These are phyloP conservation scores for Rhizomys pruinosus DNA, from an alignment of 2,113 vertebrate species.

Conservation along the genomic window DNA sequence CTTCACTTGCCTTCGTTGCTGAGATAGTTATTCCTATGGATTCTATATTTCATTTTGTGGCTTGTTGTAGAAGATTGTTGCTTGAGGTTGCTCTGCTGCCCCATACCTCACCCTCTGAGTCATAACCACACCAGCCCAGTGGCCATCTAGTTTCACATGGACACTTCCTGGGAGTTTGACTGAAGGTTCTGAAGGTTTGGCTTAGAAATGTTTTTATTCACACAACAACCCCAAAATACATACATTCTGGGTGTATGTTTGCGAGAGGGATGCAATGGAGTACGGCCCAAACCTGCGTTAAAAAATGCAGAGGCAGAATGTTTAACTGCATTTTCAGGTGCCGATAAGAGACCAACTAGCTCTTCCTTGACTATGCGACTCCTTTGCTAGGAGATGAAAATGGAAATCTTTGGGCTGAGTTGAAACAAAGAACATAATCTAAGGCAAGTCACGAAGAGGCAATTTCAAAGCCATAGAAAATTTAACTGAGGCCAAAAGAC, in stretches of 20 bases:
- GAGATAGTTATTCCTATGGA: background rate
- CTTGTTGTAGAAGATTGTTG: background rate
- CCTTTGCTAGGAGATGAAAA: background rate
- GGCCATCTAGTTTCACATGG: background rate
- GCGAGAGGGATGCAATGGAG: background rate
- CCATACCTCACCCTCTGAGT: background rate
- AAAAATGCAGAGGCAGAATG: background rate
- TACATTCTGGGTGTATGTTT: background rate
- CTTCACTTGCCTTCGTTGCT: background rate
- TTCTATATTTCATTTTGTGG: background rate
- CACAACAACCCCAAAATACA: background rate
- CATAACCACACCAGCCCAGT: background rate
- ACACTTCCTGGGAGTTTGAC: background rate
- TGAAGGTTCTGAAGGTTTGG: background rate
- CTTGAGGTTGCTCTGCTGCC: background rate
- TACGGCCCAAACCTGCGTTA: background rate
- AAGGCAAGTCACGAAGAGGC: constrained; percentile 48
- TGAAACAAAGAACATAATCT: constrained; percentile 74
- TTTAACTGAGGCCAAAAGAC: constrained; percentile 73
- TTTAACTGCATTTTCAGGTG: too few relatives aligned
- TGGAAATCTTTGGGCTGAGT: constrained; percentile 13
- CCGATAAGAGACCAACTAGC: background rate
- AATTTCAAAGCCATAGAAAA: constrained; percentile 73
- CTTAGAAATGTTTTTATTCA: background rate
- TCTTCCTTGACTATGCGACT: background rate